Percentiles rank a stretch among this genome's conserved stretches.
These are phyloP conservation scores for Rhadinocentrus ornatus DNA, from an alignment of 2,797 vertebrate genomes.

Conservation along the genomic window DNA sequence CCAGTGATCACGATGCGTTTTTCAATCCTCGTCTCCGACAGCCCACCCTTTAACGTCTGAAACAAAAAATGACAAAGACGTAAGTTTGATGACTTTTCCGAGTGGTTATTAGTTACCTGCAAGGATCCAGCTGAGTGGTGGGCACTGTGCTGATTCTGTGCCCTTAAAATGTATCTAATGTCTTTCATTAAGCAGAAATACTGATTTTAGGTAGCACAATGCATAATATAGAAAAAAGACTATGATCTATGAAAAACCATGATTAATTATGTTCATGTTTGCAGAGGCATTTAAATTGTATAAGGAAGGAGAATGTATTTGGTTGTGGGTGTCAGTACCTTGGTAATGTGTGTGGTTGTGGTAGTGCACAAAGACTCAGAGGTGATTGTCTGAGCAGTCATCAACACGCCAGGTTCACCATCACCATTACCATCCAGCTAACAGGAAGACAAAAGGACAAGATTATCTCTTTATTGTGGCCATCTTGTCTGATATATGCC, in stretches of 20 bases:
- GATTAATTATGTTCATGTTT: not conserved
- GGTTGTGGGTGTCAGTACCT: slow-evolving; percentile 82
- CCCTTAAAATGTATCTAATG: not conserved
- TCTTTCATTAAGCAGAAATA: not conserved
- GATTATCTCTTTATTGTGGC: not conserved
- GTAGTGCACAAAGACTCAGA: slow-evolving; percentile 96
- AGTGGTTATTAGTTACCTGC: not conserved
- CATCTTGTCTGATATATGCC: not conserved
- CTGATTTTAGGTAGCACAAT: not conserved
- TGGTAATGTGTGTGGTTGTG: slow-evolving; percentile 98
- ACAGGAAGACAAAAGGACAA: slow-evolving; percentile 11
- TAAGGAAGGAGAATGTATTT: not conserved
- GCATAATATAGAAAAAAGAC: too few species aligned
- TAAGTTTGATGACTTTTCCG: not conserved
- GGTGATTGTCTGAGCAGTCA: slow-evolving; percentile 98
- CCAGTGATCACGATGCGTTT: slow-evolving; percentile 99
- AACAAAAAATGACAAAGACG: slow-evolving; percentile 19
- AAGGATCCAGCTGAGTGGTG: not conserved
- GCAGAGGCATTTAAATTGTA: not conserved
- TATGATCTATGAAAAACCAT: not conserved
- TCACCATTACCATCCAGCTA: slow-evolving; percentile 90
- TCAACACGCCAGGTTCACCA: slow-evolving; percentile 88
- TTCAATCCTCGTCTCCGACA: slow-evolving; percentile 98
- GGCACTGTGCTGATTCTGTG: not conserved
- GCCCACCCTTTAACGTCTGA: slow-evolving; percentile 95